These are phyloP conservation scores for Chrysolina oricalcia DNA, from an alignment of 2,888 invertebrate species.

Conservation along the genomic window DNA sequence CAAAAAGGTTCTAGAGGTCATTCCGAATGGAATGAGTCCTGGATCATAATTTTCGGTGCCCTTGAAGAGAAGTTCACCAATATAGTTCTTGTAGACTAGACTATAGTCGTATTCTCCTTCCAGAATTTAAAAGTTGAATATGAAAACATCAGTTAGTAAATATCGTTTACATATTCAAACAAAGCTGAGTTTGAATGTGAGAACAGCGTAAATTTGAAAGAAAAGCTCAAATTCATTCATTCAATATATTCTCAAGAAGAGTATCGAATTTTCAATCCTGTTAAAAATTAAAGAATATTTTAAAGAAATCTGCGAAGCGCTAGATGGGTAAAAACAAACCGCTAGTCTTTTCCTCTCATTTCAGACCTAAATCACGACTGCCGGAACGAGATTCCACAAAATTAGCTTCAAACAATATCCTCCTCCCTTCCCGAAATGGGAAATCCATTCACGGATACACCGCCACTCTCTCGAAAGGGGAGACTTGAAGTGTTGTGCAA, in stretches of 20 bases:
- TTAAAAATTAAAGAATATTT: not conserved
- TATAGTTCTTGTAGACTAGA: no score
- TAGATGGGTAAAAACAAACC: not conserved
- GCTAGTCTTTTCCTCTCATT: constrained; percentile 12
- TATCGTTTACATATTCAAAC: no score
- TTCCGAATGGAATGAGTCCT: no score
- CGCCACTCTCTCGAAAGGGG: constrained; percentile 5
- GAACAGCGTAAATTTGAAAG: no score
- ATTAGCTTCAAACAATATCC: constrained; percentile 17
- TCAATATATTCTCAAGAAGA: not conserved
- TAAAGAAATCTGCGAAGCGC: not conserved
- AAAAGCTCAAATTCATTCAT: no score
- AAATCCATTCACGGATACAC: constrained; percentile 16
- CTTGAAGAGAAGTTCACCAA: no score
- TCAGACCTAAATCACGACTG: constrained; percentile 5
- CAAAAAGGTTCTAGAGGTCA: no score
- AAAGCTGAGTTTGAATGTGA: no score
- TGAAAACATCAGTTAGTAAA: no score
- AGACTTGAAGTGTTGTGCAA: constrained; percentile 29
- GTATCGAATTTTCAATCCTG: not conserved
- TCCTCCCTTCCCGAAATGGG: constrained; percentile 8
- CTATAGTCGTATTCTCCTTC: no score
- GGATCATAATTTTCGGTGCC: no score
- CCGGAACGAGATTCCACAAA: constrained; percentile 7
- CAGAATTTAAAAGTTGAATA: no score